Conservation (phyloP, 1,140 invertebrate species). For the Gonioctena quinquepunctata region DNA sequence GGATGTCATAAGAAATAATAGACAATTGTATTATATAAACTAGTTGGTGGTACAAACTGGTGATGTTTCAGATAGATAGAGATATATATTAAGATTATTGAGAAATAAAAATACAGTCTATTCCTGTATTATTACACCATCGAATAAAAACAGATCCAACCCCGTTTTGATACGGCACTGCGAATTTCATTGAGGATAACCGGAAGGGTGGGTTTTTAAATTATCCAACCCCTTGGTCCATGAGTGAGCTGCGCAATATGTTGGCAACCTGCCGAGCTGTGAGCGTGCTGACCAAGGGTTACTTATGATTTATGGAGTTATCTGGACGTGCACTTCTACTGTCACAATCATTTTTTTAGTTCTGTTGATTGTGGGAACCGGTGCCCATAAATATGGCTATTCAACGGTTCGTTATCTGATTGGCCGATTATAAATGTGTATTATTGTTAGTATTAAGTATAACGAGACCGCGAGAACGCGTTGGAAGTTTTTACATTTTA, state of each 20-base stretch:
- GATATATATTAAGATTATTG: no score
- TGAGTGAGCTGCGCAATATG: slow-evolving; percentile 26
- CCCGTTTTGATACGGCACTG: background rate
- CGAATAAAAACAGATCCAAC: no score
- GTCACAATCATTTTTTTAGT: background rate
- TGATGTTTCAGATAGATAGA: no score
- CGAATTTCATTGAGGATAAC: background rate
- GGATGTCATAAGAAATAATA: no score
- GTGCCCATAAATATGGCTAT: background rate
- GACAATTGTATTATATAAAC: no score
- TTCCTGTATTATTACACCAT: no score
- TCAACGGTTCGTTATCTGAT: background rate
- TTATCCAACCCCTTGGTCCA: slow-evolving; percentile 22
- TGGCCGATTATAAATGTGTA: no score
- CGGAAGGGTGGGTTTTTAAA: background rate
- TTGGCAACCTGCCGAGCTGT: slow-evolving; percentile 27
- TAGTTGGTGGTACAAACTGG: no score
- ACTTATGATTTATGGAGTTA: slow-evolving; percentile 12
- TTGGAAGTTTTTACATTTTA: no score
- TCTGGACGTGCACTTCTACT: background rate
- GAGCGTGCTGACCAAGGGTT: slow-evolving; percentile 22
- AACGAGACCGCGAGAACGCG: no score
- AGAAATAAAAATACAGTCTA: no score
- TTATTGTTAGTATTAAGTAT: no score
- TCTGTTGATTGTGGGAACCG: slow-evolving; percentile 2